Base-by-base conservation (phyloP, 2,797 vertebrate genomes). In the Propithecus deckenii region DNA sequence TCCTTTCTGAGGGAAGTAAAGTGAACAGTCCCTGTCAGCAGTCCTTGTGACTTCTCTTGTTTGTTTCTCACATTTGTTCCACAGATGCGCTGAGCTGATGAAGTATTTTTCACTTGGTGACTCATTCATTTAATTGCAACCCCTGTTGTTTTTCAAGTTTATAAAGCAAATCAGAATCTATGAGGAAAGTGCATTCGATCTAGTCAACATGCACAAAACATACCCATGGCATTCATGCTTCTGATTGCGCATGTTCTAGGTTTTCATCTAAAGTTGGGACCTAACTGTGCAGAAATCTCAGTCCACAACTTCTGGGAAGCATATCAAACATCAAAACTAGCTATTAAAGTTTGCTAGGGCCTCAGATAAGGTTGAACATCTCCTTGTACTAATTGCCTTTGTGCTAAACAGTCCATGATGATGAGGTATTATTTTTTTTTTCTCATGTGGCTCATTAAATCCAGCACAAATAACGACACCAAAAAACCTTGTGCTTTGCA, bases 391-490 rank as follows among this genome's bases (percentile, higher is more conserved):
- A 93, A 96, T 83, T 93, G 67, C 55, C 43, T 94, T 98, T 94
- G 75, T 94, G 84, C 94, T 96, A 96, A 97, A 84, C 22, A 43
- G 92, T 32, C 48, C 41, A 59, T 65, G 41, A 67, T 43, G 96
- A 71, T 41, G 93, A 96, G 86, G 74, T 96, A 88, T 91, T 95
- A 85, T 52, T 91, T 74, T 96, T 71, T 97, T 95, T 92, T 74
- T 85, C 25, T 96, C 96, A 25, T 55, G 57, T 61, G 41, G n/a
- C 12, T 96, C 55, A 75, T 97, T 98, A 97, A 65, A 97, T 97
- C 87, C n/a, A 96, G 71, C 69, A 81, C 13, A 98, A 97, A 98
- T 87, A 98, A 95, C 95, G 95, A 92, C 71, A 85, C 41, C 41
- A 88, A 50, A 52, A 97, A 48, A n/a, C 15, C 89, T 65, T 95